Percentiles rank a stretch among this genome's conserved stretches.
These are phyloP conservation scores for Teinopalpus imperialis DNA, from an alignment of 2,888 invertebrate species.

Conservation along the genomic window DNA sequence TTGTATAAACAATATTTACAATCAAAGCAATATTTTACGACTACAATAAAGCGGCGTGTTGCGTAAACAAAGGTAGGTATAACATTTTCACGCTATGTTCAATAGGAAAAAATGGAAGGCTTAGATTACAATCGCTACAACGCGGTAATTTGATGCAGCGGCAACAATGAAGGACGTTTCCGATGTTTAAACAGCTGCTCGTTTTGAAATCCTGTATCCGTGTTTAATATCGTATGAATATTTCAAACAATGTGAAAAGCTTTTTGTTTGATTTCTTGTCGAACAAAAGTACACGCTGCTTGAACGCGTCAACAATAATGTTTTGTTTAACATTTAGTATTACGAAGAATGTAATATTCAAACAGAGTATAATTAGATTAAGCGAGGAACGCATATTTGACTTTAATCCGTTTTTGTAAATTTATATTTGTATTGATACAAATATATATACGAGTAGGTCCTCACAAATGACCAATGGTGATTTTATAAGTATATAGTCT, in stretches of 20 bases:
- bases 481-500: too few relatives aligned
- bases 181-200: slow-evolving; percentile 57
- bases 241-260: slow-evolving; percentile 21
- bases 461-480: too few relatives aligned
- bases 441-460: too few relatives aligned
- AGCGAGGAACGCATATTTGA: too few relatives aligned
- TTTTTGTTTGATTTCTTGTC: slow-evolving; percentile 24
- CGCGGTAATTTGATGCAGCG: slow-evolving; percentile 53
- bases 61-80: slow-evolving; percentile 24
- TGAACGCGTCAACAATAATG: slow-evolving; percentile 27
- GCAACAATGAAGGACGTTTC: slow-evolving; percentile 57
- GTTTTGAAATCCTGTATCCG: slow-evolving; percentile 43
- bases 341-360: slow-evolving; percentile 24
- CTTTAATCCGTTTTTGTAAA: too few relatives aligned
- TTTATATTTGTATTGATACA: too few relatives aligned
- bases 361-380: too few relatives aligned
- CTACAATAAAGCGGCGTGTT: slow-evolving; percentile 16
- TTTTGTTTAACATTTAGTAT: slow-evolving; percentile 39
- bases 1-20: not conserved
- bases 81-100: slow-evolving; percentile 47
- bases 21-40: slow-evolving; percentile 10
- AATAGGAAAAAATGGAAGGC: slow-evolving; percentile 38
- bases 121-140: slow-evolving; percentile 57
- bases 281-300: slow-evolving; percentile 11
- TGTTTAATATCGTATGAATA: slow-evolving; percentile 31